Conservation (phyloP, 2,113 vertebrate genomes). For the Burhinus bistriatus region DNA sequence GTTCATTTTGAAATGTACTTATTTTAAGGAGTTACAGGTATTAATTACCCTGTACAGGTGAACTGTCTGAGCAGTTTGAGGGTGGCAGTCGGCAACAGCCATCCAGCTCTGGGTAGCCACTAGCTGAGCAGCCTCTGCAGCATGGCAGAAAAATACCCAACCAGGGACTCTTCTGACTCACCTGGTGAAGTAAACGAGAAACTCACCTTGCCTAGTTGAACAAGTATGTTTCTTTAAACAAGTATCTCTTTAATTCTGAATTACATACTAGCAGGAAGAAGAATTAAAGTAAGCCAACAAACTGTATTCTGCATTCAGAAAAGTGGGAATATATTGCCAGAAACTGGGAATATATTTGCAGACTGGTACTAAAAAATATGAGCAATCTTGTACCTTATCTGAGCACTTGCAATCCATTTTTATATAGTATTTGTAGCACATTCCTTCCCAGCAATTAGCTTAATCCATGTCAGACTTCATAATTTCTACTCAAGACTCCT, state of each 20-base stretch:
- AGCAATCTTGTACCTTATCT: neutral
- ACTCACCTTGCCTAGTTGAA: neutral
- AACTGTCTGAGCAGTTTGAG: neutral
- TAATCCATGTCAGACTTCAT: neutral
- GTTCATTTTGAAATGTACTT: neutral
- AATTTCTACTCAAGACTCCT: neutral
- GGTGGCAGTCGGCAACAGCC: neutral
- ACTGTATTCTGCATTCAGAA: neutral
- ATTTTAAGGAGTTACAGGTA: neutral
- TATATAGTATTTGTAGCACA: neutral
- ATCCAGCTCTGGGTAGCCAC: neutral
- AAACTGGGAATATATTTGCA: neutral
- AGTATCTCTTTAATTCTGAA: neutral
- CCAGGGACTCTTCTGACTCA: neutral
- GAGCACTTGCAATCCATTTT: neutral
- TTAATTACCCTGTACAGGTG: neutral
- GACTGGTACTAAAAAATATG: neutral
- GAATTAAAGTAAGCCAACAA: neutral
- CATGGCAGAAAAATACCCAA: neutral
- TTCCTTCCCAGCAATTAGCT: neutral
- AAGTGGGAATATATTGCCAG: neutral
- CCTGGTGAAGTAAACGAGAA: neutral
- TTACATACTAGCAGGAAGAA: neutral
- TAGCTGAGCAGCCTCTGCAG: neutral
- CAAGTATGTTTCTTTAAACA: neutral